These are phyloP conservation scores for Gymnarchus niloticus DNA, from an alignment of 2,113 vertebrate genomes.

Conservation along the genomic window DNA sequence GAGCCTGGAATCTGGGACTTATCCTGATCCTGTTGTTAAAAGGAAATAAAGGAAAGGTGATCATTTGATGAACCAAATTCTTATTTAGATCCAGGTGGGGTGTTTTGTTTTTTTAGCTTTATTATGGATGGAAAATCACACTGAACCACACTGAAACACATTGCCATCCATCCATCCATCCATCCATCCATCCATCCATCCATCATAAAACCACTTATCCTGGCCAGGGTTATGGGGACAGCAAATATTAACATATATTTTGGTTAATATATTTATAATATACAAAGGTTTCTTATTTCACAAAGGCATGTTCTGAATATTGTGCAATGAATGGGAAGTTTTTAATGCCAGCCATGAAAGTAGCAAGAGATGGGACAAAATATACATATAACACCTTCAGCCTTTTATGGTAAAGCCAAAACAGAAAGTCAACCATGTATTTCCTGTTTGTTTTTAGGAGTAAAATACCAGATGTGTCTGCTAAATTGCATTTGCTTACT, in stretches of 20 bases:
- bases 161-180: not conserved
- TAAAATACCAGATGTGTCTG: not conserved
- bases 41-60: conserved; percentile 40
- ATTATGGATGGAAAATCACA: too few species aligned
- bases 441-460: not conserved
- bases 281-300: too few species aligned
- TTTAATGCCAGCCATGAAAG: not conserved
- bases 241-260: not conserved
- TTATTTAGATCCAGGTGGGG: conserved; percentile 35
- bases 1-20: conserved; percentile 34
- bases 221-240: not conserved
- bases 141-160: too few species aligned
- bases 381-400: too few species aligned
- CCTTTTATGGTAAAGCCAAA: not conserved
- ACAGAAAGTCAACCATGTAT: not conserved
- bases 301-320: not conserved
- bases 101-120: conserved; percentile 21
- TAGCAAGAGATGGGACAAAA: not conserved
- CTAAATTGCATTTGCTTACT: not conserved
- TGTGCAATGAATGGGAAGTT: not conserved
- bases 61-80: conserved; percentile 8
- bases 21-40: conserved; percentile 37
- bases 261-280: not conserved
- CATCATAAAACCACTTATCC: not conserved
- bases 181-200: not conserved